Base-by-base conservation (phyloP, 2,888 invertebrate genomes). In the Phanerotoma sp. region DNA sequence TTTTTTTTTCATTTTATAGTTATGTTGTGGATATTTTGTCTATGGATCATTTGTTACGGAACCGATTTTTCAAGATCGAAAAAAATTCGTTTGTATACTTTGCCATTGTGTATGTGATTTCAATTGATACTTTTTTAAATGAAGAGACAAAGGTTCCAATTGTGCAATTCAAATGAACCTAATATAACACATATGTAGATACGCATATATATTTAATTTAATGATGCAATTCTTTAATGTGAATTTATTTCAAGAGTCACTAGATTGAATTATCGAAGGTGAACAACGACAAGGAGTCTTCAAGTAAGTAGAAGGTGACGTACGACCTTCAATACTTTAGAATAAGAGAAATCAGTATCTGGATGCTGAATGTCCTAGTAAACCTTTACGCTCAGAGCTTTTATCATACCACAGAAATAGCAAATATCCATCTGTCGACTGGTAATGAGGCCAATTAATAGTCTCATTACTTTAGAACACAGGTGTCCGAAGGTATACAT, bases 271-370 rank as follows among this genome's bases (percentile, higher is more conserved):
- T 25, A 25, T 3, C 25, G 25, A 25, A 25, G 25, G 25, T 9
- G 9, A 25, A 25, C 25, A 25, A 3, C 25, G 41, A 41, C 15
- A 11, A 11, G 22, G 22, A 21, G 16, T 41, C 4, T 9, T 5
- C 16, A 21, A 18, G 41, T 20, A n/a, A 41, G 41, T 7, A 22
- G 32, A 46, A n/a, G 11, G 46, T 33, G 46, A 46, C 46, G 46
- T 16, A 46, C 46, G 46, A 46, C 46, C 46, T 46, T 46, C 46
- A 7, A 6, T 32, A 30, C 5, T n/a, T n/a, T n/a, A 25, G 13
- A 18, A 33, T 21, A 32, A 33, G 46, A 46, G 46, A 46, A 46
- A 46, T 46, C 46, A 22, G 28, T 44, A 28, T 28, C 32, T 46
- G 33, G 46, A 46, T 46, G 33, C 33, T 33, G 32, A 46, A 30